Percentiles rank a stretch among this genome's conserved stretches.
Conservation (phyloP, 2,797 vertebrate genomes). For the Xiphophorus birchmanni region DNA sequence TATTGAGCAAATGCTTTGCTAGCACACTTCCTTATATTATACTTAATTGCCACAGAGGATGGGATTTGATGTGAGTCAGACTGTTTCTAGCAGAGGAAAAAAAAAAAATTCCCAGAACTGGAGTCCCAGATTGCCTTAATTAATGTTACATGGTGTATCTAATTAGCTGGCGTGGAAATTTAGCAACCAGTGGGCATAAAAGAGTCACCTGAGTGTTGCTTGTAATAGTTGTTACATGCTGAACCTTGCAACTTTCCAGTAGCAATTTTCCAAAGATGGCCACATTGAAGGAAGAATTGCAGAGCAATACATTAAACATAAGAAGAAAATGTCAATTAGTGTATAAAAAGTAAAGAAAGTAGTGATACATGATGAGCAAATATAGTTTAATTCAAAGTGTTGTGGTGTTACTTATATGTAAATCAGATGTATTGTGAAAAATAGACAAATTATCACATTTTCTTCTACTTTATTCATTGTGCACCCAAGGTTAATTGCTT, state of each 20-base stretch:
- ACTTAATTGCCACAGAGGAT: background rate
- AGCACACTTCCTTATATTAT: background rate
- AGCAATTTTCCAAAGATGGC: background rate
- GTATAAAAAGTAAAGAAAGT: no score
- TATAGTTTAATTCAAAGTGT: slow-evolving; percentile 1
- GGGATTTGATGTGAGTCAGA: slow-evolving; percentile 5
- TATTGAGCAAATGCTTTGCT: background rate
- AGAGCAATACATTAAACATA: slow-evolving; percentile 8
- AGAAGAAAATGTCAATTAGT: background rate
- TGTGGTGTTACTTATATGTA: background rate
- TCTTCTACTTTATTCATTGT: background rate
- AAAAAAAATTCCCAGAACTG: background rate
- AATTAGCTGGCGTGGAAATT: slow-evolving; percentile 14
- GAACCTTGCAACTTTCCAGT: background rate
- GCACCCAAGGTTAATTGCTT: background rate
- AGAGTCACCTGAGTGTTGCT: slow-evolving; percentile 14
- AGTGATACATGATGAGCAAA: background rate
- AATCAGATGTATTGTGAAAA: slow-evolving; percentile 3
- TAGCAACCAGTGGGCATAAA: background rate
- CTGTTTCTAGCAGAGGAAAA: slow-evolving; percentile 4
- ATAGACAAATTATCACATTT: background rate
- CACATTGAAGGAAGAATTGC: slow-evolving; percentile 8
- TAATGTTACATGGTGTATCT: slow-evolving; percentile 8
- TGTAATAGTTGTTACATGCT: background rate
- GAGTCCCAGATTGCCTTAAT: slow-evolving; percentile 5